A percentile compares a stretch with the other conserved stretches of the same genome.
Evolutionary conservation across 2,113 vertebrate species (phyloP).

Genomic region (Chaetodon trifascialis): DNA sequence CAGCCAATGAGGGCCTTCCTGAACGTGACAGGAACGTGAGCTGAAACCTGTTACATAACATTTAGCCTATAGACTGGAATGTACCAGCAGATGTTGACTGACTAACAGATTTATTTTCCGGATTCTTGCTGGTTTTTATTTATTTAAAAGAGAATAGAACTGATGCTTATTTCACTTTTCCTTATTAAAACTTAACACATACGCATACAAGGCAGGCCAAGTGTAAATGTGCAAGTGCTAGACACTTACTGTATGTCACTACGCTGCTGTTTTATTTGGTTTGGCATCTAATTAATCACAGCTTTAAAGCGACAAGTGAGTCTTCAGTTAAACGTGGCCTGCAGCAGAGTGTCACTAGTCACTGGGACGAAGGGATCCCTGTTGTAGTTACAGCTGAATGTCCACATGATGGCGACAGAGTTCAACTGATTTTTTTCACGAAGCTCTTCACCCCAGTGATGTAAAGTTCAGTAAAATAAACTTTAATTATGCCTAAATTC

Average conservation of each 20-base stretch:
- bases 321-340: background rate
- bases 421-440: background rate
- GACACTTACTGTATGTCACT: background rate
- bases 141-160: background rate
- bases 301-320: background rate
- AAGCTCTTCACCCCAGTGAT: background rate
- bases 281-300: background rate
- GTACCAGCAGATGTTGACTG: too few species aligned
- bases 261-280: background rate
- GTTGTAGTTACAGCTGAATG: background rate
- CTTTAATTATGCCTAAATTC: background rate
- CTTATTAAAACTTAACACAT: background rate
- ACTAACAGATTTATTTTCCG: background rate
- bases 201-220: background rate
- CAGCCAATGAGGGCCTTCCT: background rate
- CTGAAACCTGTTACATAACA: conserved; percentile 51
- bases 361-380: background rate
- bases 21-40: conserved; percentile 55
- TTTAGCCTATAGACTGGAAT: background rate
- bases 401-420: conserved; percentile 66
- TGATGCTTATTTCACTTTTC: background rate
- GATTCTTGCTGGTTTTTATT: background rate
- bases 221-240: background rate
- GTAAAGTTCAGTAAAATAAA: background rate
- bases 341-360: background rate